These are phyloP conservation scores for Oenanthe oenanthe DNA, from an alignment of 2,113 vertebrate species.

Conservation along the genomic window DNA sequence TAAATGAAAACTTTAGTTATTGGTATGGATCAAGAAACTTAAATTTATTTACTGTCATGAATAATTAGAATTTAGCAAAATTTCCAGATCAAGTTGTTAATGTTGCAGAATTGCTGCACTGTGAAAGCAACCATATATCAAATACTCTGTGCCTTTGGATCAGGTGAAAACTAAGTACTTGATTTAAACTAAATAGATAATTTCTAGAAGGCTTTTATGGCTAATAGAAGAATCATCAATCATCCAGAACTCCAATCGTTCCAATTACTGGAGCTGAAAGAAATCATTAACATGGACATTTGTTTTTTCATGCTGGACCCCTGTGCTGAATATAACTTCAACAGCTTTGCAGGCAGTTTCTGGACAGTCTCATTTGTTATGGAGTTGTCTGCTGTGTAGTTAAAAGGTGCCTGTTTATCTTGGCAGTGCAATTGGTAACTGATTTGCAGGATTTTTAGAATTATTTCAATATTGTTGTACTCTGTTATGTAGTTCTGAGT, in stretches of 20 bases:
- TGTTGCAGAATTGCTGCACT: neutral
- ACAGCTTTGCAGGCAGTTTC: neutral
- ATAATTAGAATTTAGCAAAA: neutral
- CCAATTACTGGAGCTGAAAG: neutral
- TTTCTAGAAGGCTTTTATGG: neutral
- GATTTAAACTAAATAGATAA: neutral
- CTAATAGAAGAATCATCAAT: neutral
- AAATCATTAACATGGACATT: neutral
- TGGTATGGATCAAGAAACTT: neutral
- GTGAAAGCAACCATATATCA: neutral
- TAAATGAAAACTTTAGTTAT: neutral
- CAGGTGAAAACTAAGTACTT: neutral
- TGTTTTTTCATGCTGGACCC: neutral
- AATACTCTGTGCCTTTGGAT: neutral
- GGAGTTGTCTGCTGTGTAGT: fast-evolving
- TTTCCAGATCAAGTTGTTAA: neutral
- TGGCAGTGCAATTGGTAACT: neutral
- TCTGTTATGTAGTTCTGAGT: neutral
- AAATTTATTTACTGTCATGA: neutral
- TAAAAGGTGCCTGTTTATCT: neutral
- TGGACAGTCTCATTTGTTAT: neutral
- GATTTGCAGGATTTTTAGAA: neutral
- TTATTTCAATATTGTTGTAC: neutral
- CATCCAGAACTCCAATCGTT: neutral
- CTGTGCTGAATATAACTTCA: neutral